Conservation (phyloP, 2,888 invertebrate species). For the Amphipoea oculea region DNA sequence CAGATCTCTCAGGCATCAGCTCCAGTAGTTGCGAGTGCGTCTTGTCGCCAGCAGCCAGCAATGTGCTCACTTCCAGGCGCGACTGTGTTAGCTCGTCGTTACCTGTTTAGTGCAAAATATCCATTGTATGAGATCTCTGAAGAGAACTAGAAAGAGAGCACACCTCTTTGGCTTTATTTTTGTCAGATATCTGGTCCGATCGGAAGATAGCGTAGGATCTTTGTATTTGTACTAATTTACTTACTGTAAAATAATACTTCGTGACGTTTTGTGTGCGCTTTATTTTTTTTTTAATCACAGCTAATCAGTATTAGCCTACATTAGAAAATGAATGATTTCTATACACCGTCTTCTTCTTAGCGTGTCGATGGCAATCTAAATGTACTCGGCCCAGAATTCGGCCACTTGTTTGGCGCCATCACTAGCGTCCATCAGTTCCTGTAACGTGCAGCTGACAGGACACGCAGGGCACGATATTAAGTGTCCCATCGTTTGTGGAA, state of each 20-base stretch:
- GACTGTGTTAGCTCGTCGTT: constrained; percentile 92
- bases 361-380: too few relatives aligned
- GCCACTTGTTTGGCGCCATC: too few relatives aligned
- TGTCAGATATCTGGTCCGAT: neutral
- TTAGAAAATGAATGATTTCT: neutral
- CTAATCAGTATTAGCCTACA: neutral
- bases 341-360: too few relatives aligned
- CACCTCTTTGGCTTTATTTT: neutral
- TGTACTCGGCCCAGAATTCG: too few relatives aligned
- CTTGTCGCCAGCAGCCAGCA: constrained; percentile 98
- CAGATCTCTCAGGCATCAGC: constrained; percentile 98
- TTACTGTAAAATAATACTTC: neutral
- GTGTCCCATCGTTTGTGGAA: too few relatives aligned
- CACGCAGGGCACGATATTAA: too few relatives aligned
- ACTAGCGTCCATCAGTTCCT: too few relatives aligned
- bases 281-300: neutral
- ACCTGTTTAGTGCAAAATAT: constrained; percentile 74
- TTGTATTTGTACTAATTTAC: neutral
- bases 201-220: neutral
- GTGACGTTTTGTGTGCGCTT: too few relatives aligned
- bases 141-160: too few relatives aligned
- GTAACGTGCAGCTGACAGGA: too few relatives aligned
- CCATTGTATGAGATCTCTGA: neutral
- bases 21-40: constrained; percentile 99
- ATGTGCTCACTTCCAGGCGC: constrained; percentile 97